Evolutionary conservation across 2,888 invertebrate genomes (phyloP).

Genomic region (Spicauda simplicius): DNA sequence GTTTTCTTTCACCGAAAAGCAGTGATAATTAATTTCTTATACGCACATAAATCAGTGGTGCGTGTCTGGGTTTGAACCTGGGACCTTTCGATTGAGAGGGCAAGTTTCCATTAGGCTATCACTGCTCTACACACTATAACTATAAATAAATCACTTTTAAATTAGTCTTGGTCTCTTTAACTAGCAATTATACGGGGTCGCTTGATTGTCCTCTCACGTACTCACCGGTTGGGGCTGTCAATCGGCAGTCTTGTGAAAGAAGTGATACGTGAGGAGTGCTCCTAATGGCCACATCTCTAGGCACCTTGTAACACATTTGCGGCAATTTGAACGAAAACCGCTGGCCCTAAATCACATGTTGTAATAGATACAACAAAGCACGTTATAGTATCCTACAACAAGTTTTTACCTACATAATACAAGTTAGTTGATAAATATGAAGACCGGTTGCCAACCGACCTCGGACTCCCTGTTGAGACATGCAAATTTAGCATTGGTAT

Average conservation of each 20-base stretch:
- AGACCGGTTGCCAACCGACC: constrained; percentile 19
- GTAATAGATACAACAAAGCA: constrained; percentile 9
- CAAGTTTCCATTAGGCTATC: too few relatives aligned
- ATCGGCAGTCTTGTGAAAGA: constrained; percentile 24
- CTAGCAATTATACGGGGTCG: neutral
- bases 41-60: too few relatives aligned
- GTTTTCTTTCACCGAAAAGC: too few relatives aligned
- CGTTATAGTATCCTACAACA: constrained; percentile 7
- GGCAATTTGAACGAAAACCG: constrained; percentile 15
- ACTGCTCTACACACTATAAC: too few relatives aligned
- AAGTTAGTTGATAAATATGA: constrained; percentile 16
- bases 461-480: constrained; percentile 2
- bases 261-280: constrained; percentile 5
- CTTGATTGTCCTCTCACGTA: constrained; percentile 20
- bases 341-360: constrained; percentile 4
- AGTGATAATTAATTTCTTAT: too few relatives aligned
- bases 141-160: too few relatives aligned
- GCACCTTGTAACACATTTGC: constrained; percentile 22
- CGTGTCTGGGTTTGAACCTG: too few relatives aligned
- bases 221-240: constrained; percentile 8
- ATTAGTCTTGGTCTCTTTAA: too few relatives aligned
- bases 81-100: too few relatives aligned
- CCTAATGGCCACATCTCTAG: constrained; percentile 12
- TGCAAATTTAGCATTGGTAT: constrained; percentile 19
- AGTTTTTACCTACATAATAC: constrained; percentile 10